A percentile compares a stretch with the other conserved stretches of the same genome.
Evolutionary conservation across 2,797 vertebrate species (phyloP).

Genomic region (Platalea minor): DNA sequence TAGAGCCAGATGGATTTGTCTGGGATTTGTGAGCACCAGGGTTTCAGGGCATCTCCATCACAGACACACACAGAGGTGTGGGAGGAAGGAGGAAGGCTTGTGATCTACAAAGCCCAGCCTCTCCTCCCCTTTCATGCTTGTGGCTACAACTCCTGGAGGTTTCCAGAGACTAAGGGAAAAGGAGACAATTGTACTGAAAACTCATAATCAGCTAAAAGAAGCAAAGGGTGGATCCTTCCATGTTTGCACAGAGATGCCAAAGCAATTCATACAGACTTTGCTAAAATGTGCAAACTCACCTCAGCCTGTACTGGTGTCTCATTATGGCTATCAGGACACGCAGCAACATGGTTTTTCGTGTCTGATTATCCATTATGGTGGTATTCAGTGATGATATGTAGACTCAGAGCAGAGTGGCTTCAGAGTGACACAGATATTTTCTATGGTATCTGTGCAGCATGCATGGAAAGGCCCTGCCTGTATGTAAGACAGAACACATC

Average conservation of each 20-base stretch:
- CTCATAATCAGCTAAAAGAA: not conserved
- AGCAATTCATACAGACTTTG: not conserved
- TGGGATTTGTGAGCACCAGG: not conserved
- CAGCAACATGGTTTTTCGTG: not conserved
- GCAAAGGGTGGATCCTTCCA: not conserved
- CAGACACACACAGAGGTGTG: not conserved
- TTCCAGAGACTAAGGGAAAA: not conserved
- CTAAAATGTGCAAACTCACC: not conserved
- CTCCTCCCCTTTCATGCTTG: not conserved
- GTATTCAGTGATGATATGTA: not conserved
- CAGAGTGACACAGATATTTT: not conserved
- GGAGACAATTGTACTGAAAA: not conserved
- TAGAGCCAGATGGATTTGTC: not conserved
- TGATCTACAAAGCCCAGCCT: not conserved
- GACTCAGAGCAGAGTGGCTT: not conserved
- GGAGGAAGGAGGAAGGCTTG: not conserved
- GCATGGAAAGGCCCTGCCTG: not conserved
- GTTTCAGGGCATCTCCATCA: not conserved
- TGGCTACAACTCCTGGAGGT: not conserved
- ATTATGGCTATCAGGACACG: fast-evolving
- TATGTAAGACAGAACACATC: not conserved
- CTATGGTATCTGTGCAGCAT: not conserved
- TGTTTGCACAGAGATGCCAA: not conserved
- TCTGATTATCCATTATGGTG: fast-evolving
- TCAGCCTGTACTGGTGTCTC: not conserved